Base-by-base conservation (phyloP, 2,888 invertebrate species). In the Dichetophora obliterata region DNA sequence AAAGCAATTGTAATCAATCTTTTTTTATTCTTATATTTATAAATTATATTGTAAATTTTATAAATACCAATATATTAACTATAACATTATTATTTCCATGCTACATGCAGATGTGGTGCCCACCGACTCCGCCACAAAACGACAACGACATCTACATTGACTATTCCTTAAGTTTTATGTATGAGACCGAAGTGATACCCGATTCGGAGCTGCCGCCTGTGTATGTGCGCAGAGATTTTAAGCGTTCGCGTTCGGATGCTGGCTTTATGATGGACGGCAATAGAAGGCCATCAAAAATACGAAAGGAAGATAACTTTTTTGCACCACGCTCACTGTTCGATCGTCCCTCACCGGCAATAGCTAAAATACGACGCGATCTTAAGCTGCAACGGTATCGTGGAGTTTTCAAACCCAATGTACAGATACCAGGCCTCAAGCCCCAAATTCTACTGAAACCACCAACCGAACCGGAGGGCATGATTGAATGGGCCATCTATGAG, bases 71-170 rank as follows among this genome's bases (percentile, higher is more conserved):
- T 1, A 43, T 43, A 43, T 43, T 3, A 43, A 11, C 14, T 37
- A 1, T 37, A 3, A 31, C 31, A 5, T 37, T 37, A 5, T 5
- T 43, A 43, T 43, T 43, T 43, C 14, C 1, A 11, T 43, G 11
- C 19, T 11, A 5, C 5, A 2, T 85, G 83, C 90, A 98, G 98
- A 93, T 97, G 92, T 99, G 98, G 98, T 94, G 96, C 83, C 98
- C 98, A 75, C 98, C 98, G 76, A 98, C 98, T 24, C 98, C 98
- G 77, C 98, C 98, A 14, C 94, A 95, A 88, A 95, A 96, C 88
- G 97, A 97, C 85, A 94, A 94, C 86, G 98, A 98, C 89, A 91
- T 97, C 76, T 97, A 97, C 91, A 93, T 96, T 82, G 98, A 98
- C 88, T 92, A 93, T 82, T 94, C 95, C 78, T 90, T 96, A 88